phyloP scores from a whole-genome alignment of 2,888 invertebrate genomes.

The Drosophila kokeensis region DNA sequence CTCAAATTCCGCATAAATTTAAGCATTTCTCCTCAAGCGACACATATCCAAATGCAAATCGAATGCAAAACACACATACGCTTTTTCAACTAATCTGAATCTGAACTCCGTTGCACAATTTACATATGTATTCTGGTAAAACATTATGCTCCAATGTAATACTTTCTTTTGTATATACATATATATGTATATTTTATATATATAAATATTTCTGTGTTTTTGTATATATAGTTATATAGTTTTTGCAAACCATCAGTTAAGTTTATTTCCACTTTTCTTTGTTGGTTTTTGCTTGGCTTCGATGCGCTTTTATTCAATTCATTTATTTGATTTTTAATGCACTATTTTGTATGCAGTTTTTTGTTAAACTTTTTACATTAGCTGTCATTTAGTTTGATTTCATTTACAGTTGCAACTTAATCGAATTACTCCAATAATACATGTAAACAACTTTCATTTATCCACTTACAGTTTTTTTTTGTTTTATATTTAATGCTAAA shows the following conservation, averaged over 20 bases:
- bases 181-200: slow-evolving; percentile 2
- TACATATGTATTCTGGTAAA: slow-evolving; percentile 27
- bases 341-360: slow-evolving; percentile 20
- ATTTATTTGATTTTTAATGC: slow-evolving; percentile 19
- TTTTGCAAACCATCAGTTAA: slow-evolving; percentile 23
- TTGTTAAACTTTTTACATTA: slow-evolving; percentile 66
- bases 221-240: slow-evolving; percentile 11
- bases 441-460: slow-evolving; percentile 44
- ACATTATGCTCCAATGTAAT: slow-evolving; percentile 17
- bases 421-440: slow-evolving; percentile 36
- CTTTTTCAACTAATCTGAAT: slow-evolving; percentile 21
- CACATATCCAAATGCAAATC: slow-evolving; percentile 32
- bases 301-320: slow-evolving; percentile 44
- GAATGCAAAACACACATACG: slow-evolving; percentile 23
- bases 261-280: slow-evolving; percentile 27
- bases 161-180: slow-evolving; percentile 7
- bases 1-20: slow-evolving; percentile 14
- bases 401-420: slow-evolving; percentile 66
- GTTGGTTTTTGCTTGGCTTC: slow-evolving; percentile 39
- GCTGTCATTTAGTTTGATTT: slow-evolving; percentile 61
- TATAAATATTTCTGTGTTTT: slow-evolving; percentile 13
- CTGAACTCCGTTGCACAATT: slow-evolving; percentile 21
- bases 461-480: slow-evolving; percentile 13
- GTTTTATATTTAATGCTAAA: slow-evolving; percentile 35
- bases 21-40: slow-evolving; percentile 4